Base-by-base conservation (phyloP, 2,888 invertebrate species). In the Endotricha flammealis region DNA sequence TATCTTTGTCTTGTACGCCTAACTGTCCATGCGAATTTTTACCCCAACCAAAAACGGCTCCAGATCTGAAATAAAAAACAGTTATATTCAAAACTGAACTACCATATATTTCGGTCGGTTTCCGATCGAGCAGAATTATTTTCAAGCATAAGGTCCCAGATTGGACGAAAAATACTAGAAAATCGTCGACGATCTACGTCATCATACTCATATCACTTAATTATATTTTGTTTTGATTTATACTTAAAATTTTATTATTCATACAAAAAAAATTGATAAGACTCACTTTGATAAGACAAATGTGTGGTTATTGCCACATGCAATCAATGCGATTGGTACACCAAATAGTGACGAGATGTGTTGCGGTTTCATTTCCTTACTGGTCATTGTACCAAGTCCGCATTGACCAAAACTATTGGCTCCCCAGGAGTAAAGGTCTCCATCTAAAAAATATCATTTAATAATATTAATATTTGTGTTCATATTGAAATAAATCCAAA, bases 31-130 rank as follows among this genome's bases (percentile, higher is more conserved):
- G 90, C 25, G 88, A 88, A 69, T 96, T 96, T 76, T 92, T 94
- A 34, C 96, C 96, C 94, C 95, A 96, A 12, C 94, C 94, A 76
- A 92, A 96, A 1, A 96, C 93, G 23, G 94, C 93, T 42, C 95
- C 95, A 41, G 91, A 91, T 63, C 90, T 89, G 51, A 12, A 32
- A 20, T 4, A 30, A n/a, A n/a, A n/a, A n/a, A n/a, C n/a, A n/a
- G n/a, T n/a, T n/a, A n/a, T n/a, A n/a, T n/a, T n/a, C n/a, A n/a
- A n/a, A n/a, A n/a, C n/a, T n/a, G n/a, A n/a, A n/a, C n/a, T n/a
- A n/a, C n/a, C n/a, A n/a, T n/a, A n/a, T n/a, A n/a, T n/a, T n/a
- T n/a, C n/a, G n/a, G n/a, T n/a, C n/a, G n/a, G n/a, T n/a, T n/a
- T n/a, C n/a, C n/a, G n/a, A n/a, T n/a, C n/a, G n/a, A n/a, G n/a